Percentiles rank a stretch among this genome's conserved stretches.
phyloP scores from a whole-genome alignment of 1,140 invertebrate genomes.

The Bemisia tabaci region DNA sequence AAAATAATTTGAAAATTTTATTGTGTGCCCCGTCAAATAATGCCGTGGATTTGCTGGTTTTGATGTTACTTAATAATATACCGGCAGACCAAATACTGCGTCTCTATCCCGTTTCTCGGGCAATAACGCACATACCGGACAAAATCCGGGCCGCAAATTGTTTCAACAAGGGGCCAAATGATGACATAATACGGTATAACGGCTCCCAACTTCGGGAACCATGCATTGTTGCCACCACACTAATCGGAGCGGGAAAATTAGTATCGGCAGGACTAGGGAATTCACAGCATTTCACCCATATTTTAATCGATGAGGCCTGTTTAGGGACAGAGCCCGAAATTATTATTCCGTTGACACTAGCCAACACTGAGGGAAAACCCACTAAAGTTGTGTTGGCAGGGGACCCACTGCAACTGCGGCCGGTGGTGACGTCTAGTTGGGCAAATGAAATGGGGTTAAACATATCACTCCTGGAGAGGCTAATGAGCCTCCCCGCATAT shows the following conservation, averaged over 20 bases:
- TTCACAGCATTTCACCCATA: too few relatives aligned
- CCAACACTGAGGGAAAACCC: too few relatives aligned
- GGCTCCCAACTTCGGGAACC: slow-evolving; percentile 58
- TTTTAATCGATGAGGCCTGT: too few relatives aligned
- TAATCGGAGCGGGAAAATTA: neutral
- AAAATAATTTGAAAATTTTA: neutral
- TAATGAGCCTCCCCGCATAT: slow-evolving; percentile 23
- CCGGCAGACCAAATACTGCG: neutral
- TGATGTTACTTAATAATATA: neutral
- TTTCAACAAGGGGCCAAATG: slow-evolving; percentile 39
- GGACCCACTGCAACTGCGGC: slow-evolving; percentile 81
- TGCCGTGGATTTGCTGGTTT: neutral
- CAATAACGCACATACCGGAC: neutral
- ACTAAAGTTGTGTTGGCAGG: slow-evolving; percentile 70
- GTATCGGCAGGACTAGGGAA: neutral
- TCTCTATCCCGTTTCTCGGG: neutral
- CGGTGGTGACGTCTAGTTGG: slow-evolving; percentile 53
- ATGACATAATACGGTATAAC: slow-evolving; percentile 68
- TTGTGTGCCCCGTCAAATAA: neutral
- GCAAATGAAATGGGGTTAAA: slow-evolving; percentile 47
- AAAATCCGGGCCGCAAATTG: neutral
- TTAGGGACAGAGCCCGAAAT: too few relatives aligned
- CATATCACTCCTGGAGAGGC: slow-evolving; percentile 26
- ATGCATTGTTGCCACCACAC: slow-evolving; percentile 28
- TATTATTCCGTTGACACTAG: too few relatives aligned